phyloP scores from a whole-genome alignment of 2,797 vertebrate genomes.

The Rallus crepitans region DNA sequence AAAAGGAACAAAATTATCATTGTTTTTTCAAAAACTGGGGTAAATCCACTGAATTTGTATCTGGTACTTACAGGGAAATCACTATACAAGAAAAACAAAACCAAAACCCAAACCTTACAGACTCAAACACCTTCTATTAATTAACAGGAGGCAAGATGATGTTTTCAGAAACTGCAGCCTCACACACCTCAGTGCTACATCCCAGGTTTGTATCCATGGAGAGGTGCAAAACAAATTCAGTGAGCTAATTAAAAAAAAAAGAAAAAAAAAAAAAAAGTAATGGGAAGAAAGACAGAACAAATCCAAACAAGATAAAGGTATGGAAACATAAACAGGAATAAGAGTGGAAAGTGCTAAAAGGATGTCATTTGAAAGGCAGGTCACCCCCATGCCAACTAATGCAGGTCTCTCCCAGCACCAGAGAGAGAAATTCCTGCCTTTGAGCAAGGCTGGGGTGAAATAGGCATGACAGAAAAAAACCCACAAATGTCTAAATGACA shows the following conservation, averaged over 20 bases:
- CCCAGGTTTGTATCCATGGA: not conserved
- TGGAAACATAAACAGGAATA: not conserved
- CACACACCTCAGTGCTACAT: not conserved
- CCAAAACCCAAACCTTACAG: not conserved
- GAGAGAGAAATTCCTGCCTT: not conserved
- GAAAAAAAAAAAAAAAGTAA: not conserved
- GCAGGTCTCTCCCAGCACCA: not conserved
- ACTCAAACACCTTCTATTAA: not conserved
- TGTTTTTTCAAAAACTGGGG: slow-evolving; percentile 6
- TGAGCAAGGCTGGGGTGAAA: not conserved
- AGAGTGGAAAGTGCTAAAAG: not conserved
- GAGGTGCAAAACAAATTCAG: not conserved
- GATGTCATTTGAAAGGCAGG: not conserved
- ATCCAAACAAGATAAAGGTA: not conserved
- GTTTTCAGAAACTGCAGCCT: not conserved
- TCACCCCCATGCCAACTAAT: not conserved
- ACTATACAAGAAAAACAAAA: not conserved
- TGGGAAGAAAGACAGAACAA: not conserved
- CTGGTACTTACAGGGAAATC: not conserved
- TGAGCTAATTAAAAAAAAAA: not conserved
- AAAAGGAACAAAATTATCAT: not conserved
- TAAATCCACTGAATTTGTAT: not conserved
- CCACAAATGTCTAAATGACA: not conserved
- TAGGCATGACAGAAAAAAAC: not conserved
- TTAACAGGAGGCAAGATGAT: not conserved